These are phyloP conservation scores for Spongia lamella DNA, from an alignment of 37 sponge, comb jelly and placozoan species.

Conservation along the genomic window DNA sequence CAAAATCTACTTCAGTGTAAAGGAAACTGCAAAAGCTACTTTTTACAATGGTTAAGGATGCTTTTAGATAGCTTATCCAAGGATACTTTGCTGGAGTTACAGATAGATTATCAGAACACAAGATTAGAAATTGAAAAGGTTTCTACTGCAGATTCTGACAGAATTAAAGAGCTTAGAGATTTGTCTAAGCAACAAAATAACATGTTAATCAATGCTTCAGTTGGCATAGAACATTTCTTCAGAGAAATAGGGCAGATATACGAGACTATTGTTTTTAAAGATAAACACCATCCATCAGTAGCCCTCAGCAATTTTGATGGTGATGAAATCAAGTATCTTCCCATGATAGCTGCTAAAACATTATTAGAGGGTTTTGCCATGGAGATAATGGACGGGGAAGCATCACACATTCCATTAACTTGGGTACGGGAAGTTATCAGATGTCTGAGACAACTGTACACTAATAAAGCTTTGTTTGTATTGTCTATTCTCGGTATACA, in stretches of 20 bases:
- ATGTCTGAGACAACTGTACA: neutral
- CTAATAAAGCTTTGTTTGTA: neutral
- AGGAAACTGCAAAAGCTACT: neutral
- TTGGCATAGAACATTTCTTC: conserved; percentile 31
- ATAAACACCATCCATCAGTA: neutral
- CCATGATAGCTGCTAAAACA: conserved; percentile 33
- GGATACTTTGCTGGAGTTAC: neutral
- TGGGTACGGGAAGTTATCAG: conserved; percentile 36
- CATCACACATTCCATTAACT: conserved; percentile 27
- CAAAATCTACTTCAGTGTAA: neutral
- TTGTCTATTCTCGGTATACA: conserved; percentile 36
- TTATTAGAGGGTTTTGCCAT: conserved; percentile 34
- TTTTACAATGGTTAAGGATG: conserved; percentile 8
- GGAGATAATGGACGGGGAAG: conserved; percentile 46
- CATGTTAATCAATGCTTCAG: conserved; percentile 9
- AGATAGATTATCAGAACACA: no score
- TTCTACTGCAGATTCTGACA: no score
- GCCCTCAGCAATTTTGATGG: no score
- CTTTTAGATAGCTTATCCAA: conserved; percentile 7
- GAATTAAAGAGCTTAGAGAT: no score
- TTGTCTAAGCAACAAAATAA: no score
- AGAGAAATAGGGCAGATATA: conserved; percentile 1
- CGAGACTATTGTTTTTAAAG: neutral
- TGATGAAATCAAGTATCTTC: conserved; percentile 1
- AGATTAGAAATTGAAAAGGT: no score